phyloP scores from a whole-genome alignment of 1,140 invertebrate species.

The Dreissena rostriformis region DNA sequence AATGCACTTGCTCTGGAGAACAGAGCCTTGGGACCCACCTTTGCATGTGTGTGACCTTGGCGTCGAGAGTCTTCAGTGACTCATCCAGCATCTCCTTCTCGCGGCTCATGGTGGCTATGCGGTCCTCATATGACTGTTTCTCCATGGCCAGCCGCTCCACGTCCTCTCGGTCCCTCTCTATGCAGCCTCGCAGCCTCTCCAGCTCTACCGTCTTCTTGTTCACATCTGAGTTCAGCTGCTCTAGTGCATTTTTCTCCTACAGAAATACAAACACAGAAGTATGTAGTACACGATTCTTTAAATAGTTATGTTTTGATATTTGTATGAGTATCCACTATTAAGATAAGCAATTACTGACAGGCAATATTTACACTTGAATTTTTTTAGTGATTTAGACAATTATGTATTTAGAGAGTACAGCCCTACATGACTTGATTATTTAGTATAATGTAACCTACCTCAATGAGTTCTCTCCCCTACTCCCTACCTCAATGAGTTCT shows the following conservation, averaged over 20 bases:
- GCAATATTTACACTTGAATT: too few species aligned
- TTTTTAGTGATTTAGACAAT: too few species aligned
- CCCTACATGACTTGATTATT: too few species aligned
- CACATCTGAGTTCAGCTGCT: slow-evolving; percentile 70
- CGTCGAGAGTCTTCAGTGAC: slow-evolving; percentile 70
- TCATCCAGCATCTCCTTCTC: slow-evolving; percentile 75
- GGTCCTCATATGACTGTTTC: slow-evolving; percentile 71
- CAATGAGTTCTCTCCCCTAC: too few species aligned
- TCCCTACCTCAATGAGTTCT: too few species aligned
- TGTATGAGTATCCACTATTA: too few species aligned
- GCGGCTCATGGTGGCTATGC: slow-evolving; percentile 65
- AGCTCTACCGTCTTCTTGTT: slow-evolving; percentile 70
- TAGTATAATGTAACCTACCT: too few species aligned
- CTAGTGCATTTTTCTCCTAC: slow-evolving; percentile 74
- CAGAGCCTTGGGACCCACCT: slow-evolving; percentile 57
- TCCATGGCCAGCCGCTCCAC: slow-evolving; percentile 71
- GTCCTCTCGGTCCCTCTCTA: slow-evolving; percentile 70
- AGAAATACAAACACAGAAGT: neutral
- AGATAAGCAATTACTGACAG: too few species aligned
- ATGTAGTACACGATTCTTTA: too few species aligned
- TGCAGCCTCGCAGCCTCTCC: slow-evolving; percentile 67
- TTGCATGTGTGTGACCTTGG: slow-evolving; percentile 75
- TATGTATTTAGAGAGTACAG: too few species aligned
- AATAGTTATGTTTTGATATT: too few species aligned
- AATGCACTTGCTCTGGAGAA: too few species aligned